Evolutionary conservation across 2,797 vertebrate genomes (phyloP).

Genomic region (Enteromius viviparus): DNA sequence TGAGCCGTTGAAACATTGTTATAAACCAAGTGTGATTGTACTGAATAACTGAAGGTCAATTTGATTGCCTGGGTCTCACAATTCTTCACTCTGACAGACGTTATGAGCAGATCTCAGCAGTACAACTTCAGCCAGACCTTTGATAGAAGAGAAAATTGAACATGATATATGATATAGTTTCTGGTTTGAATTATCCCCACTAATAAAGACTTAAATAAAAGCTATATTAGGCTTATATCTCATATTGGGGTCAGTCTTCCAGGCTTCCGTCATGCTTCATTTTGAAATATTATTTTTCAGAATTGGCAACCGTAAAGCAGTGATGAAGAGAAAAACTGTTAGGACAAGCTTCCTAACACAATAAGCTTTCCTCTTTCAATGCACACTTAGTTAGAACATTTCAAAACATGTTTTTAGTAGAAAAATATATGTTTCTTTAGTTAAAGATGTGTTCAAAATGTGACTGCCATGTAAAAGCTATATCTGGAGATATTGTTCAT

Average conservation of each 20-base stretch:
- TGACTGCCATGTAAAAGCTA: neutral
- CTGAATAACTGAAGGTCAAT: conserved; percentile 13
- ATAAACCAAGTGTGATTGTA: neutral
- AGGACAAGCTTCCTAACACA: neutral
- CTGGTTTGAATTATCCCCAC: conserved; percentile 29
- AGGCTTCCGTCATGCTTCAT: neutral
- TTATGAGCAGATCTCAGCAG: neutral
- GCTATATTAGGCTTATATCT: conserved; percentile 40
- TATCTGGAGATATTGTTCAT: conserved; percentile 7
- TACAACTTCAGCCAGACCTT: conserved; percentile 5
- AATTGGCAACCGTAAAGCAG: neutral
- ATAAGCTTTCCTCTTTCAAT: neutral
- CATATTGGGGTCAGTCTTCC: conserved; percentile 44
- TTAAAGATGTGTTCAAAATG: neutral
- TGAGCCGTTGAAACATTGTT: conserved; percentile 88
- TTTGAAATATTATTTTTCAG: neutral
- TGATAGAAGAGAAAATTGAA: conserved; percentile 1
- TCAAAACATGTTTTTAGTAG: neutral
- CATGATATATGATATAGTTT: conserved; percentile 15
- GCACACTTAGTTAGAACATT: neutral
- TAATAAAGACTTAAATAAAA: neutral
- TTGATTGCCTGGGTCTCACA: neutral
- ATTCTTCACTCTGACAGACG: neutral
- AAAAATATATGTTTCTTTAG: neutral
- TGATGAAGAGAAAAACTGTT: neutral